phyloP scores from a whole-genome alignment of 1,140 invertebrate species.

The Lucilia cuprina region DNA sequence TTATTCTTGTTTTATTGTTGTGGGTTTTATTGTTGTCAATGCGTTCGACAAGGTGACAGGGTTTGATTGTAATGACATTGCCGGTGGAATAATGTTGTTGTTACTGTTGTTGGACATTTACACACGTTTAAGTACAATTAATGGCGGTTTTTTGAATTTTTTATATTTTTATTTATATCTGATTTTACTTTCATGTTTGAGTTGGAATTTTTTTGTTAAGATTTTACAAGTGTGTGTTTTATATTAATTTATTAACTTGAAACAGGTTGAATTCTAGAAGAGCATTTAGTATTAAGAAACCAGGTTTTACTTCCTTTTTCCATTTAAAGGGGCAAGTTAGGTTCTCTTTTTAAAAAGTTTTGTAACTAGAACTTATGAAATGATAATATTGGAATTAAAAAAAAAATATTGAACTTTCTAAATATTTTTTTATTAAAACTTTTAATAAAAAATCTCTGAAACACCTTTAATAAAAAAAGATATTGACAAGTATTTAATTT shows the following conservation, averaged over 20 bases:
- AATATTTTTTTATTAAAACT: no score
- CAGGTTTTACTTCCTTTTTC: no score
- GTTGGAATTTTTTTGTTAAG: not conserved
- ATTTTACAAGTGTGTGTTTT: no score
- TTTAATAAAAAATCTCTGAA: no score
- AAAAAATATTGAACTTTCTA: no score
- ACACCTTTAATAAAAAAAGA: no score
- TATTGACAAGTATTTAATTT: no score
- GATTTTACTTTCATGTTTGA: not conserved
- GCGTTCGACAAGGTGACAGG: not conserved
- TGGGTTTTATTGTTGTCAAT: not conserved
- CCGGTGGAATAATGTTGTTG: not conserved
- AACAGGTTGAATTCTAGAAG: slow-evolving; percentile 2
- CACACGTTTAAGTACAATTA: not conserved
- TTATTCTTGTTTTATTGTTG: not conserved
- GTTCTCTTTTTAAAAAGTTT: no score
- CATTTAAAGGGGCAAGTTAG: no score
- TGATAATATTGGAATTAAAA: no score
- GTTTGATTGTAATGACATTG: not conserved
- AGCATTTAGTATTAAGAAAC: not conserved
- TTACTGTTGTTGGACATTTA: not conserved
- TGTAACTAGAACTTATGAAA: no score
- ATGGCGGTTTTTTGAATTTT: not conserved
- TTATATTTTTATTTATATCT: not conserved
- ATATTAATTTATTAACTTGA: no score